Conservation (phyloP, 1,140 invertebrate species). For the Drosophila nannoptera region DNA sequence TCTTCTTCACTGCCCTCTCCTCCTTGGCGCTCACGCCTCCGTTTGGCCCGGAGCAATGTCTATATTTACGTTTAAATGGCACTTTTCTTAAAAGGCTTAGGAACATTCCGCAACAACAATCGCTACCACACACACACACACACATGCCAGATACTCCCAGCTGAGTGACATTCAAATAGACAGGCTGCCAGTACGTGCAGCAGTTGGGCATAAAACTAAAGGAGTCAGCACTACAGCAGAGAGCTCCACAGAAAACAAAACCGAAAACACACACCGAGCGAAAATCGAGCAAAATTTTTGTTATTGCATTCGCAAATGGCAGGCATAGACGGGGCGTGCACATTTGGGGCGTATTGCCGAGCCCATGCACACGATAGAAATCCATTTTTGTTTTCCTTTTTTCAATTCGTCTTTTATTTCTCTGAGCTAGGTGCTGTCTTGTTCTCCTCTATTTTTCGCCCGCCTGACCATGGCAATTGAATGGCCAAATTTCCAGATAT, state of each 20-base stretch:
- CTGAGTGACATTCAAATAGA: slow-evolving; percentile 74
- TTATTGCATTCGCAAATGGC: slow-evolving; percentile 75
- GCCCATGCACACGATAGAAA: slow-evolving; percentile 68
- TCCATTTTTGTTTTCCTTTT: slow-evolving; percentile 27
- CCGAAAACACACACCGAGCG: slow-evolving; percentile 57
- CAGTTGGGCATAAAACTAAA: slow-evolving; percentile 75
- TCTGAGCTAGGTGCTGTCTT: slow-evolving; percentile 27
- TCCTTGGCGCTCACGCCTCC: neutral
- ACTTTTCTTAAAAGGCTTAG: slow-evolving; percentile 74
- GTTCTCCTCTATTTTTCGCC: neutral
- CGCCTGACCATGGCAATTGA: slow-evolving; percentile 65
- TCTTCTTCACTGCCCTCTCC: slow-evolving; percentile 2
- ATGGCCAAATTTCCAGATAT: slow-evolving; percentile 73
- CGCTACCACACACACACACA: slow-evolving; percentile 18
- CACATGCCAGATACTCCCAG: slow-evolving; percentile 28
- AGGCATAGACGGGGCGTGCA: slow-evolving; percentile 58
- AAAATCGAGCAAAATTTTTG: slow-evolving; percentile 71
- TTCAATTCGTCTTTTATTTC: slow-evolving; percentile 16
- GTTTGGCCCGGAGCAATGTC: slow-evolving; percentile 54
- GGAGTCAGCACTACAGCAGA: slow-evolving; percentile 66
- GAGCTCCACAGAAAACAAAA: slow-evolving; percentile 18
- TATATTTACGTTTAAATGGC: slow-evolving; percentile 77
- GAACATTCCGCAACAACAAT: slow-evolving; percentile 24
- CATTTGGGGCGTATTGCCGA: slow-evolving; percentile 52
- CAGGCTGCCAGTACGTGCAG: slow-evolving; percentile 74